Evolutionary conservation across 2,888 invertebrate species (phyloP).

Genomic region (Monopis laevigella): DNA sequence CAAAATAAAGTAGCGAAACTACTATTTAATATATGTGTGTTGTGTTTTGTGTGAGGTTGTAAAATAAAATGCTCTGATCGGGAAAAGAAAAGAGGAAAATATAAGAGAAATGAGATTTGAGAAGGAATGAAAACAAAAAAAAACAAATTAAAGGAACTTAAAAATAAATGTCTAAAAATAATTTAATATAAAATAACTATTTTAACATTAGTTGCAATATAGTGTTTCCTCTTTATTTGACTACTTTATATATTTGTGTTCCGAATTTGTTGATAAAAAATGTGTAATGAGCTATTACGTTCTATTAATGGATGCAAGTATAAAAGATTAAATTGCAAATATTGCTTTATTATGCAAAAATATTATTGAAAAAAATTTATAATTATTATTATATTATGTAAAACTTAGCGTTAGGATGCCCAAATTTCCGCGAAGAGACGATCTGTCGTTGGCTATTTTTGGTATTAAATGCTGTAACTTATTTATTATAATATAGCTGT

Average conservation of each 20-base stretch:
- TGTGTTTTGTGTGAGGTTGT: conserved; percentile 67
- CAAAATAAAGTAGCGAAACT: conserved; percentile 51
- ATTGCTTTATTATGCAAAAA: background rate
- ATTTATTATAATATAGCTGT: background rate
- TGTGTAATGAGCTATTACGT: conserved; percentile 1
- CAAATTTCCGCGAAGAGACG: conserved; percentile 55
- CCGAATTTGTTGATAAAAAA: no score
- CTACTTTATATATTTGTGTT: no score
- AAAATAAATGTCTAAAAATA: conserved; percentile 28
- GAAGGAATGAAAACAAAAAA: conserved; percentile 20
- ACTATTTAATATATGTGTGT: conserved; percentile 48
- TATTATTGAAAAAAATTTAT: background rate
- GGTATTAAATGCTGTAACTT: background rate
- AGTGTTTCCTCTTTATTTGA: no score
- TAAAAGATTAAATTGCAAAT: no score
- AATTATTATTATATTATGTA: conserved; percentile 26
- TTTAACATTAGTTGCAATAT: conserved; percentile 29
- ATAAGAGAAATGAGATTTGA: conserved; percentile 28
- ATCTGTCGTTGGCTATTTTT: conserved; percentile 33
- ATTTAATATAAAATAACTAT: conserved; percentile 30
- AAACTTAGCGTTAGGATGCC: conserved; percentile 64
- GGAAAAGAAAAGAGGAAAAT: conserved; percentile 23
- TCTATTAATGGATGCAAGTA: background rate
- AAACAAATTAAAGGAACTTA: conserved; percentile 24
- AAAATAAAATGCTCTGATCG: conserved; percentile 27